Percentiles rank a stretch among this genome's conserved stretches.
Conservation (phyloP, 2,888 invertebrate species). For the Spilosoma lubricipeda region DNA sequence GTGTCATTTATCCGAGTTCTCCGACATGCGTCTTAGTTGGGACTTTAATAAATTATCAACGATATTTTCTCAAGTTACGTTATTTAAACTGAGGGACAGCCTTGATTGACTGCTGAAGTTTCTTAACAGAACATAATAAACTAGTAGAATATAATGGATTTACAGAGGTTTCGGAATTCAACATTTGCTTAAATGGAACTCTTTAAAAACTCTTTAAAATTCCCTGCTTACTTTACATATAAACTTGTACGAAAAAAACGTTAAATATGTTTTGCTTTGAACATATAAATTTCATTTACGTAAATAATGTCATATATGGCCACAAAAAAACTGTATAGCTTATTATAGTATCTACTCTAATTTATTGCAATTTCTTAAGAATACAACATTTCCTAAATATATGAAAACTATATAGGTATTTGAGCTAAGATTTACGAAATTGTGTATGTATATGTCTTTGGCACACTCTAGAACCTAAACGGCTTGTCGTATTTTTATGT, state of each 20-base stretch:
- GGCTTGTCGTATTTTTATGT: no score
- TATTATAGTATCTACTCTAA: no score
- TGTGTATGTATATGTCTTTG: no score
- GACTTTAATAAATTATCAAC: conserved; percentile 67
- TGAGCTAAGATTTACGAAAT: no score
- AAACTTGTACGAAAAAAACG: background rate
- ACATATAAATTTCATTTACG: no score
- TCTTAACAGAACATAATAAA: conserved; percentile 35
- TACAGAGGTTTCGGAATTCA: conserved; percentile 13
- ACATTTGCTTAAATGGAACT: background rate
- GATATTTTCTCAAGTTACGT: conserved; percentile 65
- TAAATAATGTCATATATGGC: no score
- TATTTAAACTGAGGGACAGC: conserved; percentile 50
- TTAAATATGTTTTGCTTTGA: no score
- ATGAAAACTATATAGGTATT: no score
- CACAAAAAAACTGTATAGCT: no score
- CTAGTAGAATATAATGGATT: conserved; percentile 26
- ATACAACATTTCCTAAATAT: no score
- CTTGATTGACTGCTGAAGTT: conserved; percentile 55
- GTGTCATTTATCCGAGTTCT: conserved; percentile 65
- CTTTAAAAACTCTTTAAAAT: background rate
- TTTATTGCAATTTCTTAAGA: no score
- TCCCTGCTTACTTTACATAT: background rate
- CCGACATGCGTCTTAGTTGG: conserved; percentile 58
- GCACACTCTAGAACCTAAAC: no score